Conservation (phyloP, 2,797 vertebrate genomes). For the Rhabdomys pumilio region DNA sequence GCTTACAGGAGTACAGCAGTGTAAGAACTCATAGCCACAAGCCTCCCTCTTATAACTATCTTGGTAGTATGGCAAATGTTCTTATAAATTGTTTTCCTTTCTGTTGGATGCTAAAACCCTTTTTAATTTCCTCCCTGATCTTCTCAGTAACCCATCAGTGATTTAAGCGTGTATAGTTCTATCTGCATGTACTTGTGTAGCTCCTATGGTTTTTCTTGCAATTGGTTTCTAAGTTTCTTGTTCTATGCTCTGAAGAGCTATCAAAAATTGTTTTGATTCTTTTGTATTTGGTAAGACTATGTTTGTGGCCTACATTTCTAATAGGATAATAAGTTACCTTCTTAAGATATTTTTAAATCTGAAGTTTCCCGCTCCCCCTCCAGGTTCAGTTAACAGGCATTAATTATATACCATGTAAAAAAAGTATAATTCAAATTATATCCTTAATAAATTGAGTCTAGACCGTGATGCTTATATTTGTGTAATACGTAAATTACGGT, state of each 20-base stretch:
- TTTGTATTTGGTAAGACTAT: background rate
- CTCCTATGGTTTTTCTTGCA: background rate
- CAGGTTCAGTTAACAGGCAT: background rate
- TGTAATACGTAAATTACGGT: background rate
- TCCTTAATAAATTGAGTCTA: background rate
- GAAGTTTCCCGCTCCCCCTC: background rate
- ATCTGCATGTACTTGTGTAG: background rate
- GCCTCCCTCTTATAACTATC: background rate
- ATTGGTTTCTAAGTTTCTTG: background rate
- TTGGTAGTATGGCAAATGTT: background rate
- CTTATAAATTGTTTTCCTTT: background rate
- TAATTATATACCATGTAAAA: slow-evolving; percentile 41
- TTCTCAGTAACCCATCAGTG: background rate
- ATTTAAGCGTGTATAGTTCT: background rate
- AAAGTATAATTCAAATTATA: background rate
- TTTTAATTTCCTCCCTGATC: background rate
- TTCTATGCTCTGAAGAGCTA: background rate
- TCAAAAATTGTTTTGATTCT: background rate
- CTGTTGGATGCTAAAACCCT: background rate
- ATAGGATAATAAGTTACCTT: slow-evolving; percentile 69
- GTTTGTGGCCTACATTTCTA: slow-evolving; percentile 52
- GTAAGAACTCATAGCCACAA: no score
- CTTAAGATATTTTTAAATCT: slow-evolving; percentile 46
- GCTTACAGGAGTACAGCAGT: background rate
- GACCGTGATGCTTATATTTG: background rate